These are phyloP conservation scores for Nannospalax galili DNA, from an alignment of 2,113 vertebrate species.

Conservation along the genomic window DNA sequence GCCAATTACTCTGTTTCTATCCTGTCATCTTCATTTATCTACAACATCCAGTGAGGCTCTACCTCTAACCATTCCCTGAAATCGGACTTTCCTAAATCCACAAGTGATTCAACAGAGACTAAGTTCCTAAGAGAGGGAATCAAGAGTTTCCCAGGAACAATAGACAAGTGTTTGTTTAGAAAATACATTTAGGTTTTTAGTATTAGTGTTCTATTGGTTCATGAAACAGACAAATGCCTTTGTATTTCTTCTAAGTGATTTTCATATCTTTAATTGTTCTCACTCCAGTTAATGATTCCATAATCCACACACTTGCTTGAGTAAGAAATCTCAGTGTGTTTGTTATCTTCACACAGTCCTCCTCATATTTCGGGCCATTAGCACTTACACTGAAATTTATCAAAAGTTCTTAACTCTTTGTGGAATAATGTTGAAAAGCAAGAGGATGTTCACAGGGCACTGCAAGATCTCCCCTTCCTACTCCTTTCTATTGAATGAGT, in stretches of 20 bases:
- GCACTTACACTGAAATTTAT: background rate
- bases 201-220: background rate
- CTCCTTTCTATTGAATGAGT: background rate
- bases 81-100: background rate
- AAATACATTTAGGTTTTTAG: background rate
- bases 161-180: background rate
- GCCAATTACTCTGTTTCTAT: background rate
- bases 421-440: background rate
- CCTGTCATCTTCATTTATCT: background rate
- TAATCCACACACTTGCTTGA: background rate
- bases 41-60: background rate
- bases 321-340: background rate
- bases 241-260: background rate
- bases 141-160: background rate
- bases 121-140: background rate
- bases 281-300: background rate
- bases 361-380: background rate
- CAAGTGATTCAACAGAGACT: background rate
- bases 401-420: background rate
- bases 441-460: background rate
- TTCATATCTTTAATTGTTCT: background rate
- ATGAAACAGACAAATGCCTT: background rate
- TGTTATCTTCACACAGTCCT: background rate
- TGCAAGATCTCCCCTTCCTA: background rate
- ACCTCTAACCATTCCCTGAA: background rate